Evolutionary conservation across 2,797 vertebrate genomes (phyloP), one percentile per base, ranked within the genome.

Genomic region (Mus caroli): DNA sequence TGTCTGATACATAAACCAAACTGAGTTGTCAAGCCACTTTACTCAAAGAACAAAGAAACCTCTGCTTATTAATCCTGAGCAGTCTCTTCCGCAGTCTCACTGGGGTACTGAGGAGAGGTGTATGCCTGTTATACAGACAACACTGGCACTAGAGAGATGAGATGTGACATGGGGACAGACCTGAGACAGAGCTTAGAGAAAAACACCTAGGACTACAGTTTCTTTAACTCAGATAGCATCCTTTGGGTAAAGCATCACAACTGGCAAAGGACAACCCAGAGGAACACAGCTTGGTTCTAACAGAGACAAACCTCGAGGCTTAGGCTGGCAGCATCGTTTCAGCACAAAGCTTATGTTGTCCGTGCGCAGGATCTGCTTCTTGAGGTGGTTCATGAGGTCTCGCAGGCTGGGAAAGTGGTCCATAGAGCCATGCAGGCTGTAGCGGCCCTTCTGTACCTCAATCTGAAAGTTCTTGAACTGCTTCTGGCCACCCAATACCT

Each of bases 401-500:
- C 98, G 98, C 1, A 99, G 97, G 91, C 98, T 99, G 22, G 98
- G 92, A 46, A 99, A 99, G 60, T 98, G 95, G 0, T 98, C 99
- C 9, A 98, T 99, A 0, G 99, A 99, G 86, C 99, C 99, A 0
- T 99, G 98, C 11, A 99, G 98, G 82, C 98, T 98, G 96, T 99
- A 99, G 0, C 98, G 98, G 1, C 98, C 98, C 90, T 98, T 98
- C 28, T 98, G 91, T 86, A 99, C 99, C 90, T 99, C 99, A 0
- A 99, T 99, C 98, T 99, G 99, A 98, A 99, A 99, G 98, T 99
- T 99, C 98, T 99, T 99, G 96, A 99, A 99, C 96, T 99, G 99
- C 31, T 98, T 97, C 43, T 98, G 97, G 94, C 86, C 91, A 62
- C 98, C 98, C 69, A 97, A 77, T 50, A 96, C 96, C 96, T 98